Percentiles rank a stretch among this genome's conserved stretches.
phyloP scores from a whole-genome alignment of 2,888 invertebrate genomes.

The Holacanthella duospinosa region DNA sequence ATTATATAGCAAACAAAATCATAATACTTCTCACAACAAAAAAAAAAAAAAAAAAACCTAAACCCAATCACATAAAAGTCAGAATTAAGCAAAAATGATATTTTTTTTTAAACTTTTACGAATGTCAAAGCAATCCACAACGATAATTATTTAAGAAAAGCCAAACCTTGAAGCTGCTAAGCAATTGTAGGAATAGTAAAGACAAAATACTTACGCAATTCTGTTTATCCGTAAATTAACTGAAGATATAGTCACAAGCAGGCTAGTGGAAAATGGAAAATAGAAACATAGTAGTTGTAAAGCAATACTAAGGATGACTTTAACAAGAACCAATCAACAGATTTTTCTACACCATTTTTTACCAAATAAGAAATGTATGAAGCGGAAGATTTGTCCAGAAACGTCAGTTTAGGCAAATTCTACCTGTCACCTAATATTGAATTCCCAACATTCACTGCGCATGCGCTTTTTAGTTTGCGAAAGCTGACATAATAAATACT shows the following conservation, averaged over 20 bases:
- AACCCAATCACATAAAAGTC: neutral
- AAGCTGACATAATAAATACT: constrained; percentile 9
- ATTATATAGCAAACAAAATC: no score
- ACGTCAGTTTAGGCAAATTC: no score
- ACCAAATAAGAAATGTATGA: no score
- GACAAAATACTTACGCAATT: constrained; percentile 67
- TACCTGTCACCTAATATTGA: no score
- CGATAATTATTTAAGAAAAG: neutral
- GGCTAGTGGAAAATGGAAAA: constrained; percentile 51
- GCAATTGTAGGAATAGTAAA: constrained; percentile 3
- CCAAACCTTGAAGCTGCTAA: neutral
- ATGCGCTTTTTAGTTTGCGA: no score
- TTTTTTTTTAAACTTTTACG: neutral
- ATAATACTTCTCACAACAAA: no score
- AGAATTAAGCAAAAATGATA: no score
- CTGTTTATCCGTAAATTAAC: constrained; percentile 85
- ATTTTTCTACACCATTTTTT: no score
- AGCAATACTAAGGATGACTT: no score
- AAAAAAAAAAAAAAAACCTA: neutral
- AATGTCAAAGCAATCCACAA: neutral
- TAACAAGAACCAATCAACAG: no score
- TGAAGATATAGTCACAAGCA: constrained; percentile 83
- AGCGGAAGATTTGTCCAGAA: no score
- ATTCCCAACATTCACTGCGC: no score
- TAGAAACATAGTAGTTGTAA: constrained; percentile 1